Evolutionary conservation across 2,888 invertebrate species (phyloP).

Genomic region (Notocelia uddmanniana): DNA sequence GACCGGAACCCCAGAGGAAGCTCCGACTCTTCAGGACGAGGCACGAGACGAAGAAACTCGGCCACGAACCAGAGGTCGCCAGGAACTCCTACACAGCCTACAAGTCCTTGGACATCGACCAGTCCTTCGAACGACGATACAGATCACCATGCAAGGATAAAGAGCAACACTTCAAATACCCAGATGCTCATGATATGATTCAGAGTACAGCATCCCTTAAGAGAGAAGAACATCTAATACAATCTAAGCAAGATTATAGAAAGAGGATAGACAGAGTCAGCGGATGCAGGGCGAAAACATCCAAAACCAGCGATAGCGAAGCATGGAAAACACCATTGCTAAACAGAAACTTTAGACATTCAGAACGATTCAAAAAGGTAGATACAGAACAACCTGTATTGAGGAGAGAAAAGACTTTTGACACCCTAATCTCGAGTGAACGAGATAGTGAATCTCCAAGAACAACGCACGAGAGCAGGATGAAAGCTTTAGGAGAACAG

Average conservation of each 20-base stretch:
- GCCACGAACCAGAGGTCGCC: constrained; percentile 67
- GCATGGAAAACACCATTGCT: constrained; percentile 80
- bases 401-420: constrained; percentile 83
- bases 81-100: constrained; percentile 71
- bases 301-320: constrained; percentile 76
- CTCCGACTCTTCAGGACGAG: constrained; percentile 91
- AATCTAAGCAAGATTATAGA: constrained; percentile 80
- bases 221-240: constrained; percentile 80
- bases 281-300: constrained; percentile 80
- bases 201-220: constrained; percentile 75
- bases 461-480: constrained; percentile 68
- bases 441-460: constrained; percentile 71
- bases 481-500: constrained; percentile 71
- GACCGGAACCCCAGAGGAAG: constrained; percentile 83
- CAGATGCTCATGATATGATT: constrained; percentile 75
- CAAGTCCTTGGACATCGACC: constrained; percentile 73
- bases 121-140: constrained; percentile 76
- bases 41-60: constrained; percentile 88
- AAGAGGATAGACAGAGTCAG: constrained; percentile 80
- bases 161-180: constrained; percentile 77
- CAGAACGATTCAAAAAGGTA: constrained; percentile 80
- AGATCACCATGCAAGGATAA: constrained; percentile 78
- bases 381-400: constrained; percentile 70
- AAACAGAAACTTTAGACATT: constrained; percentile 80
- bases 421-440: constrained; percentile 72